These are phyloP conservation scores for Lepidochitona cinerea DNA, from an alignment of 2,888 invertebrate genomes.

Conservation along the genomic window DNA sequence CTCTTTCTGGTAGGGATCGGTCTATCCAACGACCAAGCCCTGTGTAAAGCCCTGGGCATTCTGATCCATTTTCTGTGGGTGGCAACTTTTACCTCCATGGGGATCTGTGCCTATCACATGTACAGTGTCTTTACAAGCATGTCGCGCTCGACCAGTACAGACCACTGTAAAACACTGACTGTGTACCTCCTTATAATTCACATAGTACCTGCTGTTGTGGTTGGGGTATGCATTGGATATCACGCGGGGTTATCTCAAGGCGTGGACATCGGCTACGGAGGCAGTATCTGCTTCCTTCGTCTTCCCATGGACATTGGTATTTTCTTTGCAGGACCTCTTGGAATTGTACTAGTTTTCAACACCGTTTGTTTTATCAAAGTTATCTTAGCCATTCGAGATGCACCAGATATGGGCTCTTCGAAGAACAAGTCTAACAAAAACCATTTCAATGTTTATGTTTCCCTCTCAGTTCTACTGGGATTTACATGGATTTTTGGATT, in stretches of 20 bases:
- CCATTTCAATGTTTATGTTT: background rate
- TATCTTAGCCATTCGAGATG: background rate
- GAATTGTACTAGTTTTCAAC: conserved; percentile 1
- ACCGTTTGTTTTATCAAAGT: conserved; percentile 9
- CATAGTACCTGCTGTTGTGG: background rate
- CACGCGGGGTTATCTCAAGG: background rate
- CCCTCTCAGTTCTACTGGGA: conserved; percentile 12
- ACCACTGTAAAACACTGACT: background rate
- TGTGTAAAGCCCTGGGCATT: background rate
- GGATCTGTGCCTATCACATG: background rate
- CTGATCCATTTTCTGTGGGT: background rate
- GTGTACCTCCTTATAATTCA: background rate
- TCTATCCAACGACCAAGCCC: background rate
- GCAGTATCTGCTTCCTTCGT: conserved; percentile 10
- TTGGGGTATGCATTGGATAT: background rate
- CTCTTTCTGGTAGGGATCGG: background rate
- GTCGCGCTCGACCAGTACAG: background rate
- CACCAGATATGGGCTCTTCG: background rate
- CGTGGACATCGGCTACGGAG: conserved; percentile 13
- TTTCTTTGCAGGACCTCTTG: conserved; percentile 16
- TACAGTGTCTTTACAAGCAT: background rate
- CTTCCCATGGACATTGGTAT: background rate
- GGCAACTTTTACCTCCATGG: background rate
- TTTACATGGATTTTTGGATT: conserved; percentile 16
- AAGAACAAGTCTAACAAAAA: background rate